phyloP scores from a whole-genome alignment of 1,140 invertebrate species.

The Eurytemora carolleeae region DNA sequence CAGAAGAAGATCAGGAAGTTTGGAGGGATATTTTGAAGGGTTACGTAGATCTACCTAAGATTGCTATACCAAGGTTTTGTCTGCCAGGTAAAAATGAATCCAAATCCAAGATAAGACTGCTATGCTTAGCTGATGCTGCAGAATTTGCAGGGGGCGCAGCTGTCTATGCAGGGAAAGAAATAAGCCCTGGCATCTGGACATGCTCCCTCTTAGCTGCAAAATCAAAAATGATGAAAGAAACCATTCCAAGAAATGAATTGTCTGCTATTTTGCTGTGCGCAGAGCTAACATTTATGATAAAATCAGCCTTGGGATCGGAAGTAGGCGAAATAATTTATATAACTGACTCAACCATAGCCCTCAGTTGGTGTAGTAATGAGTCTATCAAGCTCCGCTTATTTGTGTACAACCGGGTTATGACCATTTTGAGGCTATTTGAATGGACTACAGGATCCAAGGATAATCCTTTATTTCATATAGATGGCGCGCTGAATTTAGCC shows the following conservation, averaged over 20 bases:
- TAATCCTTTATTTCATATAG: no score
- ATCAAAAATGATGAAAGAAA: neutral
- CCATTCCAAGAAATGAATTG: neutral
- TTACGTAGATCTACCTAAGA: no score
- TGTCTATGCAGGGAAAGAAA: neutral
- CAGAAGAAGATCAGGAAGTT: neutral
- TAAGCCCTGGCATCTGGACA: neutral
- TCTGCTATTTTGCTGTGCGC: neutral
- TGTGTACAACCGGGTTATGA: neutral
- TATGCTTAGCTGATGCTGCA: neutral
- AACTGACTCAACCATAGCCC: neutral
- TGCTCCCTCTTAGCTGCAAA: neutral
- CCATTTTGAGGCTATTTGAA: no score
- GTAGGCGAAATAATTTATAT: neutral
- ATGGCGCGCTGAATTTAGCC: no score
- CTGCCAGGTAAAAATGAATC: neutral
- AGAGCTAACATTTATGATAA: neutral
- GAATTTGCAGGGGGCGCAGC: neutral
- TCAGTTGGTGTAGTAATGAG: neutral
- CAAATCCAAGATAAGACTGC: neutral
- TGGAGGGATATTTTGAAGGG: neutral
- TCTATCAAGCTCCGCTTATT: neutral
- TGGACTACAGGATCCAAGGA: no score
- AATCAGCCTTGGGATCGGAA: neutral
- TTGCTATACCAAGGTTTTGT: neutral